A percentile compares a stretch with the other conserved stretches of the same genome.
Evolutionary conservation across 2,797 vertebrate species (phyloP).

Genomic region (Smutsia temminckii): DNA sequence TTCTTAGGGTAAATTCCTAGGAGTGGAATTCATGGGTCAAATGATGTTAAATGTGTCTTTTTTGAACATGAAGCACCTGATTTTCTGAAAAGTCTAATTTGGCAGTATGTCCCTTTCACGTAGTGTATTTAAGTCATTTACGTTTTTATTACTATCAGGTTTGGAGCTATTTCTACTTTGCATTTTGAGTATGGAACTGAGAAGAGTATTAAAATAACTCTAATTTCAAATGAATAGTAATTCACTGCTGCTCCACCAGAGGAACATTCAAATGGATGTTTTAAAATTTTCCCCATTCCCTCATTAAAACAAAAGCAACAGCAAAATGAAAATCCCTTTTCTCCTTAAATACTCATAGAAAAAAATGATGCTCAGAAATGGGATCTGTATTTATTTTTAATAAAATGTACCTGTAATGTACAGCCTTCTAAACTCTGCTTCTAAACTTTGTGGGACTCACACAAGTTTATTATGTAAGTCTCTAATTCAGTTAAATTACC

Average conservation of each 20-base stretch:
- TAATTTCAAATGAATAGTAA: neutral
- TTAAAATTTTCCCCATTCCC: neutral
- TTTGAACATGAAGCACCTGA: neutral
- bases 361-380: neutral
- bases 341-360: neutral
- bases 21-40: too few relatives aligned
- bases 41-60: neutral
- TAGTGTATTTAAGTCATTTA: neutral
- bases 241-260: neutral
- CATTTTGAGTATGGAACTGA: neutral
- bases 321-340: neutral
- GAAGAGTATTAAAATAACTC: neutral
- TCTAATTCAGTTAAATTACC: neutral
- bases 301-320: neutral
- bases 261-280: neutral
- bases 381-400: neutral
- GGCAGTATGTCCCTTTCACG: neutral
- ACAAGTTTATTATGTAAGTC: neutral
- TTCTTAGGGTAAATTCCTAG: too few relatives aligned
- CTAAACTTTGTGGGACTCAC: neutral
- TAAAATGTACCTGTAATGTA: neutral
- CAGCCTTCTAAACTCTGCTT: neutral
- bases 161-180: constrained; percentile 9
- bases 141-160: neutral
- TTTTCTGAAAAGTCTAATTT: neutral